Evolutionary conservation across 2,888 invertebrate genomes (phyloP), one percentile per base, ranked within the genome.

Genomic region (Ochropleura leucogaster): DNA sequence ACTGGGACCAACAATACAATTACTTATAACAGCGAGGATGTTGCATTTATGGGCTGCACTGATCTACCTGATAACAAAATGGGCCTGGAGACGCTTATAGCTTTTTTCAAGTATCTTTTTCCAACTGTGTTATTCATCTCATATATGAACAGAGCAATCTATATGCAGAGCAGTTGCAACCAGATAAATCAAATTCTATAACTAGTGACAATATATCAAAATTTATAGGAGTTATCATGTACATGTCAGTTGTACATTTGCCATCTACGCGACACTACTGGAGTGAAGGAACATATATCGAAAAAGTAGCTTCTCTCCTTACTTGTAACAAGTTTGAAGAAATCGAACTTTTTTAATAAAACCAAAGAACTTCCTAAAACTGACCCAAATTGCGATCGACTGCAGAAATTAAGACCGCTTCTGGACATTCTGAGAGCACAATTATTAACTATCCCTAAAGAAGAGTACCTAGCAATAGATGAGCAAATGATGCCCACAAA

Each of bases 201-300:
- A 80, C 82, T 40, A 14, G 47, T 42, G 79, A 82, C 10, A 83
- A 86, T 10, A 70, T 83, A 10, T 40, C 46, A 0, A 70, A 84
- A 77, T 85, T 86, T 82, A 80, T 85, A 57, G 85, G 85, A 12
- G 64, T 83, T 64, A 46, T 82, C 30, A 77, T 86, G 64, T 83
- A 82, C 46, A 87, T 85, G 84, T 87, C 84, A 44, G 74, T 84
- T 18, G 77, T 87, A n/a, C 85, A 85, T 16, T 72, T 85, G 8
- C 84, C 86, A 51, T 60, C 81, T 20, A 87, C 83, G n/a, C 77
- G 84, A 20, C 81, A 80, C 57, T 87, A 88, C 65, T 88, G 88
- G 86, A 16, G 64, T 5, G 83, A 83, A 49, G 80, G 81, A 3
- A 83, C 80, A 2, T 81, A 72, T 63, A 55, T 84, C 40, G 79